Percentiles rank a stretch among this genome's conserved stretches.
phyloP scores from a whole-genome alignment of 2,888 invertebrate genomes.

The Pristionchus entomophagus region DNA sequence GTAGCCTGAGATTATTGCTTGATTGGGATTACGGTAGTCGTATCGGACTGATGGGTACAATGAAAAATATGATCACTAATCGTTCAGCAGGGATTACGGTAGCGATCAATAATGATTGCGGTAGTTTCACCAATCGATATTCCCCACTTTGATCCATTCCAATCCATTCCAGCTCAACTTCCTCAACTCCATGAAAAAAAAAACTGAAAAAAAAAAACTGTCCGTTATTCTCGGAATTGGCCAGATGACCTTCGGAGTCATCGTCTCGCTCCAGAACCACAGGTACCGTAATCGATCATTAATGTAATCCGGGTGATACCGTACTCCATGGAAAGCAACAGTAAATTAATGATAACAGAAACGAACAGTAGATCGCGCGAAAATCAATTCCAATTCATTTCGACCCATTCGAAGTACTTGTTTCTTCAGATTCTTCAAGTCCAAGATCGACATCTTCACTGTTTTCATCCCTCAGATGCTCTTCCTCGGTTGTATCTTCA shows the following conservation, averaged over 20 bases:
- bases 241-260: conserved; percentile 75
- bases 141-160: too few species aligned
- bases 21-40: background rate
- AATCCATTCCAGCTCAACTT: conserved; percentile 69
- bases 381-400: too few species aligned
- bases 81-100: background rate
- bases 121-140: too few species aligned
- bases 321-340: background rate
- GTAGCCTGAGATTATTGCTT: too few species aligned
- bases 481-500: conserved; percentile 91
- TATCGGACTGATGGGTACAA: too few species aligned
- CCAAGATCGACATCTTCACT: conserved; percentile 86
- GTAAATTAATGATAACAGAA: too few species aligned
- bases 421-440: conserved; percentile 78
- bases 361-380: too few species aligned
- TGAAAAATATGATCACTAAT: too few species aligned
- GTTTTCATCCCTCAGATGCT: conserved; percentile 96
- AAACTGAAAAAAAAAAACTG: conserved; percentile 76
- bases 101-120: background rate
- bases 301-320: too few species aligned
- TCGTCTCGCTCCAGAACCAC: conserved; percentile 72
- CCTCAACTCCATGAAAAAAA: conserved; percentile 76
- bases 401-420: too few species aligned
- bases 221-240: conserved; percentile 74
- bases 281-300: too few species aligned